These are phyloP conservation scores for Budorcas taxicolor DNA, from an alignment of 2,113 vertebrate genomes.

Conservation along the genomic window DNA sequence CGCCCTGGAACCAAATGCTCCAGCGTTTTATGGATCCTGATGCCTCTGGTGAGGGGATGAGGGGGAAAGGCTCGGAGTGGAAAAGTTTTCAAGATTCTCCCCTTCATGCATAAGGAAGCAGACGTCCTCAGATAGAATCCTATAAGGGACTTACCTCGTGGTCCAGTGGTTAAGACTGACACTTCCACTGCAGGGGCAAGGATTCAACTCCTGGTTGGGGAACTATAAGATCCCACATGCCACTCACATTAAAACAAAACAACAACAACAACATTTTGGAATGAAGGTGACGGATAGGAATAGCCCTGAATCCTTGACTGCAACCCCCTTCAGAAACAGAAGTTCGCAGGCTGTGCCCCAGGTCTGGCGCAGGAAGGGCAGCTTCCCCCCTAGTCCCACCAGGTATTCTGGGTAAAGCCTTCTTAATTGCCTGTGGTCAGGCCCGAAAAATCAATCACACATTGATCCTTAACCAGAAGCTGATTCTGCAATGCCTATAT, in stretches of 20 bases:
- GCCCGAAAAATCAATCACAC: neutral
- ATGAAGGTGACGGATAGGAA: neutral
- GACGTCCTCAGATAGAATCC: neutral
- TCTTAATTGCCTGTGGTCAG: too few relatives aligned
- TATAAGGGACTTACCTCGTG: neutral
- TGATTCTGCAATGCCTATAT: neutral
- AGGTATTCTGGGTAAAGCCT: neutral
- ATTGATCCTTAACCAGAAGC: neutral
- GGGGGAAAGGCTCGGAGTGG: neutral
- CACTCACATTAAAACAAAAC: neutral
- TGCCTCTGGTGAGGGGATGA: rapidly evolving
- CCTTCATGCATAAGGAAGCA: too few relatives aligned
- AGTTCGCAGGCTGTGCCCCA: neutral
- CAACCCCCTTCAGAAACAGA: neutral
- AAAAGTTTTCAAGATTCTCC: neutral
- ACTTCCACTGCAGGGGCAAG: neutral
- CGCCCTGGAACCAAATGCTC: neutral
- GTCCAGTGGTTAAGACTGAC: neutral
- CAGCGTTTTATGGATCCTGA: neutral
- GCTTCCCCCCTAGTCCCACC: neutral
- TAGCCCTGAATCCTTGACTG: neutral
- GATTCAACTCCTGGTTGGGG: neutral
- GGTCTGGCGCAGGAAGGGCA: rapidly evolving
- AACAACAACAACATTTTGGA: neutral
- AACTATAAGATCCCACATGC: neutral